Evolutionary conservation across 1,140 invertebrate genomes (phyloP).

Genomic region (Pectinophora gossypiella): DNA sequence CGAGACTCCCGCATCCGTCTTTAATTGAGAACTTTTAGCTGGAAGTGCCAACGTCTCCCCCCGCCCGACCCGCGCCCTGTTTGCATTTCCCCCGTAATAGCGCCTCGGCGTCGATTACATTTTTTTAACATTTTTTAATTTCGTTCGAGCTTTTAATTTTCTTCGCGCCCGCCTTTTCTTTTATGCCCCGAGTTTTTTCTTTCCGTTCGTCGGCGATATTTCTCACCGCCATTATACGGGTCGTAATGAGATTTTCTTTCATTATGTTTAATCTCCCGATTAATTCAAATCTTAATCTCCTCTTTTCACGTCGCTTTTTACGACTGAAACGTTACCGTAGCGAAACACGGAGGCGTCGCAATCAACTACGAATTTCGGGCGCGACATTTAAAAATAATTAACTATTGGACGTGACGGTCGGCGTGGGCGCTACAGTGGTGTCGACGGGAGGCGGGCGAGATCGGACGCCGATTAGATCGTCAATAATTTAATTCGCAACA

Average conservation of each 20-base stretch:
- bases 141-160: constrained; percentile 71
- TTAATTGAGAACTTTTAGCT: constrained; percentile 67
- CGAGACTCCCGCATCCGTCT: constrained; percentile 57
- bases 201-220: constrained; percentile 59
- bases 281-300: constrained; percentile 74
- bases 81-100: constrained; percentile 49
- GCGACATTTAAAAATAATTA: constrained; percentile 64
- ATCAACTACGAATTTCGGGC: constrained; percentile 40
- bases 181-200: constrained; percentile 50
- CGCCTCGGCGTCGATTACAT: constrained; percentile 68
- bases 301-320: constrained; percentile 62
- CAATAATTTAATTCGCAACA: constrained; percentile 72
- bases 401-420: constrained; percentile 48
- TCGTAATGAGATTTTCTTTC: constrained; percentile 74
- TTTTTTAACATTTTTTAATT: constrained; percentile 74
- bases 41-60: constrained; percentile 19
- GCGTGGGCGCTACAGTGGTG: constrained; percentile 11
- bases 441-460: constrained; percentile 24
- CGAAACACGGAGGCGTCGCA: constrained; percentile 35
- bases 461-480: constrained; percentile 58
- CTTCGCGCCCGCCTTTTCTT: constrained; percentile 66
- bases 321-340: constrained; percentile 39
- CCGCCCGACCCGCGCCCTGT: constrained; percentile 26
- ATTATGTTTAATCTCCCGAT: constrained; percentile 75
- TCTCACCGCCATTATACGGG: constrained; percentile 70